A percentile compares a stretch with the other conserved stretches of the same genome.
Conservation (phyloP, 2,888 invertebrate genomes). For the Chrysina gloriosa region DNA sequence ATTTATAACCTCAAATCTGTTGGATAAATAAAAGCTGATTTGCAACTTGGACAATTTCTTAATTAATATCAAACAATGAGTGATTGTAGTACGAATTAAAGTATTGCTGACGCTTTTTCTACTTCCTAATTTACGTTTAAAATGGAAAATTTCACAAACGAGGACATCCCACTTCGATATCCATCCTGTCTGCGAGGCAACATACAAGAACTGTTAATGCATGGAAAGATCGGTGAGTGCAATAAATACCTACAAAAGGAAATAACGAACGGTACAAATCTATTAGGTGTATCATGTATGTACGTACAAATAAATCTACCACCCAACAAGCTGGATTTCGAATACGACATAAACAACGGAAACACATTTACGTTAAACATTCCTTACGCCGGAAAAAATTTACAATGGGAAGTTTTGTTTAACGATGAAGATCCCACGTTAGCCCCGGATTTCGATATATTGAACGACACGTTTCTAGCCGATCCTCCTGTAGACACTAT, state of each 20-base stretch:
- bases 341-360: conserved; percentile 20
- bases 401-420: conserved; percentile 80
- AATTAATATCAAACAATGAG: too few relatives aligned
- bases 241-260: not conserved
- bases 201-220: conserved; percentile 51
- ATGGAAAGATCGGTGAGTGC: conserved; percentile 52
- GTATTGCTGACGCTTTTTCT: too few relatives aligned
- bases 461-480: conserved; percentile 74
- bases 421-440: conserved; percentile 66
- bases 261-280: not conserved
- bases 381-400: conserved; percentile 76
- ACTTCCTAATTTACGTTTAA: not conserved
- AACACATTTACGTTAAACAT: conserved; percentile 71
- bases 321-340: conserved; percentile 26
- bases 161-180: conserved; percentile 50
- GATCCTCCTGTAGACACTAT: conserved; percentile 70
- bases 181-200: conserved; percentile 53
- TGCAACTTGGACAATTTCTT: too few relatives aligned
- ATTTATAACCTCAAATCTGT: too few relatives aligned
- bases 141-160: conserved; percentile 42
- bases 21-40: too few relatives aligned
- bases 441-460: conserved; percentile 81
- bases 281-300: conserved; percentile 51
- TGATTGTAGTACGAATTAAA: too few relatives aligned
- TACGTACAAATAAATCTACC: conserved; percentile 40